These are phyloP conservation scores for Neodiprion pinetum DNA, from an alignment of 1,140 invertebrate species.

Conservation along the genomic window DNA sequence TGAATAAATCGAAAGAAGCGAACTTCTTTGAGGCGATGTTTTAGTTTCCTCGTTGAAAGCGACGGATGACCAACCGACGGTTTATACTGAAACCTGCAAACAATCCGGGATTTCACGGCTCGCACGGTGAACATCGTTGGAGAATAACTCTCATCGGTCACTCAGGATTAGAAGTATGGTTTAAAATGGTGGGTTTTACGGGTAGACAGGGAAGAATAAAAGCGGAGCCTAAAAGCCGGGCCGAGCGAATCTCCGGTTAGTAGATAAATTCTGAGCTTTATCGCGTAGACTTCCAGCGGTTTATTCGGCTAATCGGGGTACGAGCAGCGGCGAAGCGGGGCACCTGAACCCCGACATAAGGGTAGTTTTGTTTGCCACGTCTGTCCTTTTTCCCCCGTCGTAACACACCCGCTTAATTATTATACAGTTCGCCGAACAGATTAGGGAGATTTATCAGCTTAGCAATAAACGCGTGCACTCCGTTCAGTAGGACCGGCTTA, in stretches of 20 bases:
- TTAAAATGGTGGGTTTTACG: neutral
- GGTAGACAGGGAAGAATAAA: neutral
- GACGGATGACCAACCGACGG: too few relatives aligned
- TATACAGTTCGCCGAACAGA: neutral
- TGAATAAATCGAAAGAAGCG: too few relatives aligned
- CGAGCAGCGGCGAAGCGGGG: neutral
- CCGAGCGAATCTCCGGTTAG: neutral
- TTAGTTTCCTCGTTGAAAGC: too few relatives aligned
- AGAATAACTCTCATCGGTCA: neutral
- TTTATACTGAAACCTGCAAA: too few relatives aligned
- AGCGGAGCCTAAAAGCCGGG: neutral
- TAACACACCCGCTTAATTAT: neutral
- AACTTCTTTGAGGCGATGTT: too few relatives aligned
- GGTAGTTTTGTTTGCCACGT: neutral
- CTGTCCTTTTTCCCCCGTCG: neutral
- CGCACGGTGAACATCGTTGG: too few relatives aligned
- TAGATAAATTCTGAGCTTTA: constrained; percentile 5
- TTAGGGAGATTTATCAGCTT: neutral
- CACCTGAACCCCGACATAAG: neutral
- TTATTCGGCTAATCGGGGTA: neutral
- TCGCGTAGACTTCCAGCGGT: constrained; percentile 4
- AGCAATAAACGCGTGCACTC: neutral
- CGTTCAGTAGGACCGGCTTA: neutral
- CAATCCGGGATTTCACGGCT: too few relatives aligned
- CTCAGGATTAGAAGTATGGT: neutral